These are phyloP conservation scores for Acanthosepion esculentum DNA, from an alignment of 2,888 invertebrate genomes.

Conservation along the genomic window DNA sequence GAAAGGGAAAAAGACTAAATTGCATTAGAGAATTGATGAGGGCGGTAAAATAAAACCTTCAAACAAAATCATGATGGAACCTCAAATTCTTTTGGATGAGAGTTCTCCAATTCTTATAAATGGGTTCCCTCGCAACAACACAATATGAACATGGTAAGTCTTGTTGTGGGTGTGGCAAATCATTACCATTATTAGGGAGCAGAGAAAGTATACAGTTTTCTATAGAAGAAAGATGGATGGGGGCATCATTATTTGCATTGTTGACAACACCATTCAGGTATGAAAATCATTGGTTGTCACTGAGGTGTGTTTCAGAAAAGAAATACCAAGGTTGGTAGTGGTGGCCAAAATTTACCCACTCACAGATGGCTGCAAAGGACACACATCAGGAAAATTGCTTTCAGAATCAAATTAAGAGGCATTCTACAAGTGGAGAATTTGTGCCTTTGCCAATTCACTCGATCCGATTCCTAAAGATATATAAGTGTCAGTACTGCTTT, in stretches of 20 bases:
- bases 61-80: too few relatives aligned
- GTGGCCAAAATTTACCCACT: neutral
- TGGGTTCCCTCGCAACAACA: too few relatives aligned
- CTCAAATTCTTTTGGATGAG: too few relatives aligned
- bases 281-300: constrained; percentile 40
- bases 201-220: neutral
- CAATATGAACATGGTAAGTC: neutral
- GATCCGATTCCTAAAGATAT: constrained; percentile 2
- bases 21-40: too few relatives aligned
- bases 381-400: constrained; percentile 45
- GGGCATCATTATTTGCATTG: constrained; percentile 16
- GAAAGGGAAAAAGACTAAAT: too few relatives aligned
- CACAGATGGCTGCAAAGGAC: constrained; percentile 38
- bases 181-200: neutral
- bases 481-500: neutral
- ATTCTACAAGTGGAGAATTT: constrained; percentile 46
- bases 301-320: neutral
- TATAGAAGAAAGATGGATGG: neutral
- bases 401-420: constrained; percentile 45
- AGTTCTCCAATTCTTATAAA: too few relatives aligned
- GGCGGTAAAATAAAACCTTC: too few relatives aligned
- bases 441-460: constrained; percentile 42
- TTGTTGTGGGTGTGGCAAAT: neutral
- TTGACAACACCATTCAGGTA: constrained; percentile 9
- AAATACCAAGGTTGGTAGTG: neutral